Evolutionary conservation across 2,888 invertebrate species (phyloP).

Genomic region (Periphyllus acericola): DNA sequence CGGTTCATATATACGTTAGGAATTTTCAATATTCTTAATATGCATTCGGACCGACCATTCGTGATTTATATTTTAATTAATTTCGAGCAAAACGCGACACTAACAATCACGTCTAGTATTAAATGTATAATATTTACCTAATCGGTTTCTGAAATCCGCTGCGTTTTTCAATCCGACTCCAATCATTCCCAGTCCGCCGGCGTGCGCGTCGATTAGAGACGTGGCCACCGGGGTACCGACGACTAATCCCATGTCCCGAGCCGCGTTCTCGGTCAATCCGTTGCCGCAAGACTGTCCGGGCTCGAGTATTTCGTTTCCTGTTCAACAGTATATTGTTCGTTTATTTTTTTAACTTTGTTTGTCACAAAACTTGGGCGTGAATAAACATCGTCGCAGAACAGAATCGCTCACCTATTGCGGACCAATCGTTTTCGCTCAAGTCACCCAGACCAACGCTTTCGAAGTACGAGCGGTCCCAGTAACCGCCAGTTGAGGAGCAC

Average conservation of each 20-base stretch:
- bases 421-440: conserved; percentile 75
- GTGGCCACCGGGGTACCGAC: conserved; percentile 84
- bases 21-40: no score
- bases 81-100: no score
- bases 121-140: not conserved
- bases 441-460: conserved; percentile 79
- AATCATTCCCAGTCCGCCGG: conserved; percentile 89
- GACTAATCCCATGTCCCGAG: conserved; percentile 76
- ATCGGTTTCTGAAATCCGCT: conserved; percentile 10
- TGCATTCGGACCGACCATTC: no score
- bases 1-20: no score
- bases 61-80: no score
- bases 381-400: not conserved
- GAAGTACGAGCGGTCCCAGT: conserved; percentile 82
- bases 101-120: no score
- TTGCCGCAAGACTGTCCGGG: conserved; percentile 79
- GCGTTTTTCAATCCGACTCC: conserved; percentile 67
- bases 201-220: conserved; percentile 95
- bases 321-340: conserved; percentile 33
- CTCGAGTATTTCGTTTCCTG: conserved; percentile 72
- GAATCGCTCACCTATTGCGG: conserved; percentile 73
- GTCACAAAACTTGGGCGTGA: no score
- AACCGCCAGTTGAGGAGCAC: conserved; percentile 71
- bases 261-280: conserved; percentile 74
- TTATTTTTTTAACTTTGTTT: no score